Percentiles rank a stretch among this genome's conserved stretches.
Conservation (phyloP, 2,113 vertebrate genomes). For the Hymenochirus boettgeri region DNA sequence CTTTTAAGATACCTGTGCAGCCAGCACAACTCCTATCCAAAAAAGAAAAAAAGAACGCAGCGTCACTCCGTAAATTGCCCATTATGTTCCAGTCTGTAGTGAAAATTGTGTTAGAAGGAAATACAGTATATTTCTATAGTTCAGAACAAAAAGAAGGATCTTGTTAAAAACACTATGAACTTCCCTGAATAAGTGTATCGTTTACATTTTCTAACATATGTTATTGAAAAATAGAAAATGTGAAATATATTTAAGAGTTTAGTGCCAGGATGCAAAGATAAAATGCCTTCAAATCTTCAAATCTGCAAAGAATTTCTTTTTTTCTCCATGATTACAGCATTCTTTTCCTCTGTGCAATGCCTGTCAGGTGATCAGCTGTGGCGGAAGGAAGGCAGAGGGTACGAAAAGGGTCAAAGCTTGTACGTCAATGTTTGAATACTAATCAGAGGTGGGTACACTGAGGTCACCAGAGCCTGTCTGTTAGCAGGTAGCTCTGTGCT, state of each 20-base stretch:
- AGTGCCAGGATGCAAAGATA: constrained; percentile 59
- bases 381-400: constrained; percentile 63
- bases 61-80: too few species aligned
- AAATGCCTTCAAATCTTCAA: constrained; percentile 67
- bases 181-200: too few species aligned
- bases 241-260: constrained; percentile 59
- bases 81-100: too few species aligned
- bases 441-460: constrained; percentile 69
- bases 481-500: constrained; percentile 77
- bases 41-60: too few species aligned
- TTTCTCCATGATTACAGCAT: constrained; percentile 69
- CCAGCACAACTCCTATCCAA: too few species aligned
- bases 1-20: too few species aligned
- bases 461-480: constrained; percentile 69
- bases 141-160: too few species aligned
- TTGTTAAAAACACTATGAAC: constrained; percentile 12
- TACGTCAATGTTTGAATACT: constrained; percentile 71
- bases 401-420: constrained; percentile 71
- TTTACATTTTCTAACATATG: constrained; percentile 10
- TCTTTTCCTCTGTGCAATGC: constrained; percentile 64
- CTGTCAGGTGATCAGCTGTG: constrained; percentile 74
- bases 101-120: too few species aligned
- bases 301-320: constrained; percentile 59
- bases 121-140: too few species aligned
- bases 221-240: constrained; percentile 52